Percentiles rank a stretch among this genome's conserved stretches.
These are phyloP conservation scores for Ctenomys sociabilis DNA, from an alignment of 2,113 vertebrate genomes.

Conservation along the genomic window DNA sequence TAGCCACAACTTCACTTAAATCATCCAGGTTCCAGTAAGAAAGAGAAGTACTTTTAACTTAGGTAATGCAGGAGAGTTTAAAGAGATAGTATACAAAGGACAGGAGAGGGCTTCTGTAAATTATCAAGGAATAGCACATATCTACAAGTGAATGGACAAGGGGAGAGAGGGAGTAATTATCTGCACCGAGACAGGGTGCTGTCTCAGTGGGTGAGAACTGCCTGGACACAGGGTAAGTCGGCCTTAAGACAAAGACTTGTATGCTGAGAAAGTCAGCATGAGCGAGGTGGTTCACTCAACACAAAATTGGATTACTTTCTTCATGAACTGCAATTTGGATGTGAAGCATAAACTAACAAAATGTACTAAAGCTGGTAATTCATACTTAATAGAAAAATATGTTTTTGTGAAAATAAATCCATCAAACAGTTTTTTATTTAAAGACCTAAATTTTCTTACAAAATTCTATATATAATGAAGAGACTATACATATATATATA, in stretches of 20 bases:
- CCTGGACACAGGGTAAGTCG: neutral
- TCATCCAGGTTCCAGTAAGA: neutral
- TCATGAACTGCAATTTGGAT: neutral
- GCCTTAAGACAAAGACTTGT: neutral
- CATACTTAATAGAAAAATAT: neutral
- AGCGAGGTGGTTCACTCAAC: neutral
- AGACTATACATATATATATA: neutral
- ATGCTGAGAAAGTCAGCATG: neutral
- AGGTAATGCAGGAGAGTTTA: neutral
- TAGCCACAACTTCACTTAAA: neutral
- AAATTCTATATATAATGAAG: slow-evolving; percentile 1
- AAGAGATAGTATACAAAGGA: neutral
- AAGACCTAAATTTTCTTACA: slow-evolving; percentile 27
- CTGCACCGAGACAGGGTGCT: neutral
- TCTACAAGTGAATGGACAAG: neutral
- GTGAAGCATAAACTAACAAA: slow-evolving; percentile 51
- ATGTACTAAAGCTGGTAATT: neutral
- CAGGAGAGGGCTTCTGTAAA: neutral
- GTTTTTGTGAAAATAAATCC: slow-evolving; percentile 29
- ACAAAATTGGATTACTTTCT: neutral
- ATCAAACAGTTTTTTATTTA: neutral
- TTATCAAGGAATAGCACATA: neutral
- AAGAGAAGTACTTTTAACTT: neutral
- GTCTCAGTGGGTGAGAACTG: neutral
- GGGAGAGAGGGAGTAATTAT: neutral